A percentile compares a stretch with the other conserved stretches of the same genome.
These are phyloP conservation scores for Tetragonula carbonaria DNA, from an alignment of 2,888 invertebrate genomes.

Conservation along the genomic window DNA sequence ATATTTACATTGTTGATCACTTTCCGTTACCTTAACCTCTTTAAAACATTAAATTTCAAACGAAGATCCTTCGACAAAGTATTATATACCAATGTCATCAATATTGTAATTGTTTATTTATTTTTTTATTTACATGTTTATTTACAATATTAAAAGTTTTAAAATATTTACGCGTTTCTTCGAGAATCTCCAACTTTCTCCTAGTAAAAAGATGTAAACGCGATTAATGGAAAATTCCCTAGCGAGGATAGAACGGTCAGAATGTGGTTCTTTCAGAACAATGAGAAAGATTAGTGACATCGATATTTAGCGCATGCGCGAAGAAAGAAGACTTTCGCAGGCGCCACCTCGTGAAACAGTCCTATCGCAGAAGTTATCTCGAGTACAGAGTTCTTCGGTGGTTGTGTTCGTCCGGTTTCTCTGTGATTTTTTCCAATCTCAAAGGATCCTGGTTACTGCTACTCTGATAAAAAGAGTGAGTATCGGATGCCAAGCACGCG, in stretches of 20 bases:
- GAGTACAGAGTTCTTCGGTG: slow-evolving; percentile 70
- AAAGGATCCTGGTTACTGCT: slow-evolving; percentile 65
- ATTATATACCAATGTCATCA: neutral
- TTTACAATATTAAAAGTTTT: slow-evolving; percentile 1
- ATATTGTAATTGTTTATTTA: neutral
- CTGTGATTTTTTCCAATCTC: slow-evolving; percentile 66
- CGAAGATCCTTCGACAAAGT: neutral
- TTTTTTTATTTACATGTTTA: neutral
- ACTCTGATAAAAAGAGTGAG: slow-evolving; percentile 72
- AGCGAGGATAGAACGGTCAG: neutral
- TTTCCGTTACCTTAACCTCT: slow-evolving; percentile 44
- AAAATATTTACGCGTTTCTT: slow-evolving; percentile 7
- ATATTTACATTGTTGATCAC: slow-evolving; percentile 24
- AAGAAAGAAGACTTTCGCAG: slow-evolving; percentile 46
- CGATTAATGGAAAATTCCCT: slow-evolving; percentile 24
- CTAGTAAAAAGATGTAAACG: neutral
- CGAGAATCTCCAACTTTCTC: neutral
- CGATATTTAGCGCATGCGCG: slow-evolving; percentile 72
- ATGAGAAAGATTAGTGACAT: slow-evolving; percentile 34
- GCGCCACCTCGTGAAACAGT: slow-evolving; percentile 79
- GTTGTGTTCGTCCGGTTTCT: slow-evolving; percentile 75
- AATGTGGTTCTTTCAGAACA: neutral
- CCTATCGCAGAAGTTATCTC: slow-evolving; percentile 77
- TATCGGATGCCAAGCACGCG: slow-evolving; percentile 41
- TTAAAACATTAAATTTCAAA: slow-evolving; percentile 2